Evolutionary conservation across 1,140 invertebrate species (phyloP), one percentile per base, ranked within the genome.

Genomic region (Prorops nasuta): DNA sequence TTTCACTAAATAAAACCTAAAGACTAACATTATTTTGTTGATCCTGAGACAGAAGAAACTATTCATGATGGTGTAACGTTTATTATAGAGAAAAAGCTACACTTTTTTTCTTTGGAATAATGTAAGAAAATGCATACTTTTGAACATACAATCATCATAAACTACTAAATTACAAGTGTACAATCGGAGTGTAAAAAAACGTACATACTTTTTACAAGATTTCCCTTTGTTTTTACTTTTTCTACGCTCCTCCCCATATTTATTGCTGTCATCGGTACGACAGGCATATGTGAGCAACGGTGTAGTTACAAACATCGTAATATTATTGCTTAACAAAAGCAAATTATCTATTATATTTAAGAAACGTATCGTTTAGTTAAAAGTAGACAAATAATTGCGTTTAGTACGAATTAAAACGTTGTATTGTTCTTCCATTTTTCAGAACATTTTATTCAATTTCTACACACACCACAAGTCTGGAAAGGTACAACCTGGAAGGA

Each of bases 81-180:
- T 66, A 66, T 66, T 63, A 55, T 55, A 53, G 55, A 67, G 63
- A 63, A 64, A 66, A 67, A 55, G 58, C 59, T 69, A 67, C 65
- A 69, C 59, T 65, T 47, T 44, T 62, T 62, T 58, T 69, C 64
- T 66, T 69, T 67, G 63, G 63, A 54, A 69, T 60, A 67, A 59
- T 61, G 58, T 66, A 63, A 59, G 64, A 67, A 66, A 66, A 56
- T 69, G 60, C 60, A 62, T 53, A 56, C 56, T 50, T 58, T 60
- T 38, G 46, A 54, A 67, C 51, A 60, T 57, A 56, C 44, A 51
- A 47, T 59, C 56, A 40, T 53, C 46, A 58, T 66, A 44, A 49
- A 43, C 59, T 51, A 53, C 43, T 68, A 63, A 60, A 67, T 71
- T 68, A 72, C 67, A 71, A 65, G 64, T 69, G 58, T 69, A 72